Conservation (phyloP, 1,140 invertebrate species). For the Drosophila athabasca region DNA sequence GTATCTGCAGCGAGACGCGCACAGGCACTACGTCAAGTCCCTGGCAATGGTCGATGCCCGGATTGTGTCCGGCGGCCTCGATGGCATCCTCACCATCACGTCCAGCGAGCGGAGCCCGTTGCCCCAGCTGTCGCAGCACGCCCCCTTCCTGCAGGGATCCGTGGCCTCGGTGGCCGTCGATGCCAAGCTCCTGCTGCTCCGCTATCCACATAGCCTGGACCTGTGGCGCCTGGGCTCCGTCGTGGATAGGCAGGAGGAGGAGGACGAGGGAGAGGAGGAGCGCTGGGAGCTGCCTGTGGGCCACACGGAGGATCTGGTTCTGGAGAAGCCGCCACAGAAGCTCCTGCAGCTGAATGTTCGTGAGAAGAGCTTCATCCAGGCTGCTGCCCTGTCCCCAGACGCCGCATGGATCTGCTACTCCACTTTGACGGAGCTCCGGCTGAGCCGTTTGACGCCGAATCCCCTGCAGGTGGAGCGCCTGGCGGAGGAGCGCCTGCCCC, state of each 20-base stretch:
- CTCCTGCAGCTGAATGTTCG: conserved; percentile 85
- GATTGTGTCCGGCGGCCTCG: conserved; percentile 91
- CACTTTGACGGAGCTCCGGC: conserved; percentile 86
- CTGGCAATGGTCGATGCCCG: conserved; percentile 87
- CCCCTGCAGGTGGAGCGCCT: conserved; percentile 80
- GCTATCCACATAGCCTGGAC: conserved; percentile 88
- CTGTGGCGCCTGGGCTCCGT: conserved; percentile 87
- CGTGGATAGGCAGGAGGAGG: conserved; percentile 10
- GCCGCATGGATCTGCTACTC: conserved; percentile 90
- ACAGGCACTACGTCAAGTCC: conserved; percentile 92
- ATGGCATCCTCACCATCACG: conserved; percentile 89
- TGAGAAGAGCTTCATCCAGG: conserved; percentile 28
- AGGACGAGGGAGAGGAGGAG: conserved; percentile 5
- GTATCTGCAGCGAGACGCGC: conserved; percentile 90
- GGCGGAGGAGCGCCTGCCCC: conserved; percentile 74
- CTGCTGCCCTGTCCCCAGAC: conserved; percentile 87
- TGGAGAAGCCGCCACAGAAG: conserved; percentile 86
- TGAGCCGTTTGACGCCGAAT: conserved; percentile 84
- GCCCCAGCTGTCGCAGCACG: conserved; percentile 88
- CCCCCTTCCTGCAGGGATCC: conserved; percentile 87
- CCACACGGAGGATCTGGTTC: conserved; percentile 22
- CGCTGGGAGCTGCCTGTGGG: not conserved
- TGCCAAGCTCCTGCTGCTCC: conserved; percentile 87
- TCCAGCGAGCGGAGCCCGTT: conserved; percentile 84
- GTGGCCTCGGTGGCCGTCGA: conserved; percentile 86